Evolutionary conservation across 2,888 invertebrate genomes (phyloP), one percentile per base, ranked within the genome.

Genomic region (Venustoraphidia nigricollis): DNA sequence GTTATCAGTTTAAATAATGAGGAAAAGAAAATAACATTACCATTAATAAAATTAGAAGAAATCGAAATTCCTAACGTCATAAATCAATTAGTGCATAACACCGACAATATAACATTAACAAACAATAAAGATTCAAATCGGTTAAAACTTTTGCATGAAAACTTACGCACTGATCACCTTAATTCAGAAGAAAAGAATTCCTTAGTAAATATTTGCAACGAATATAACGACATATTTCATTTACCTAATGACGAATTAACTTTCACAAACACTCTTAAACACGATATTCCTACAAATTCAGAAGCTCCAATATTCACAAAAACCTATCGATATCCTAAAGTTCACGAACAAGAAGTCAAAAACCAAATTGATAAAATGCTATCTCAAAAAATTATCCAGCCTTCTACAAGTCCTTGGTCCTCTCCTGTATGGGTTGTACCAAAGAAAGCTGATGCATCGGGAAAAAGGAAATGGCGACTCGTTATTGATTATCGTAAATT

Each of bases 401-500:
- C 47, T 8, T 53, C 53, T n/a, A 45, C 10, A 5, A 50, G 52
- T 9, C 52, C 51, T 44, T 56, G 55, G 53, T 45, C 49, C 47
- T 46, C 46, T 38, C 52, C 58, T n/a, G 17, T 59, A 36, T 51
- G 57, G 54, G 40, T 57, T 13, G 58, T 56, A 6, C 59, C 61
- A 0, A 64, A 64, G 49, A 64, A 62, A 51, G n/a, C 44, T 10
- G 57, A 59, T 44, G 41, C 54, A 8, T 49, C 55, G 2, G 58
- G 59, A 11, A 52, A 59, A 45, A 48, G 48, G 10, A 57, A 58
- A 53, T 62, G 56, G 58, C 50, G 62, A 34, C 49, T 65, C 11
- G 65, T 66, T 5, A 58, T 64, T 2, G 64, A 66, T 50, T 66
- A 61, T 49, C 46, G 62, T 35, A 59, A 62, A 51, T 44, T 66